Conservation (phyloP, 2,797 vertebrate genomes). For the Prunella strophiata region DNA sequence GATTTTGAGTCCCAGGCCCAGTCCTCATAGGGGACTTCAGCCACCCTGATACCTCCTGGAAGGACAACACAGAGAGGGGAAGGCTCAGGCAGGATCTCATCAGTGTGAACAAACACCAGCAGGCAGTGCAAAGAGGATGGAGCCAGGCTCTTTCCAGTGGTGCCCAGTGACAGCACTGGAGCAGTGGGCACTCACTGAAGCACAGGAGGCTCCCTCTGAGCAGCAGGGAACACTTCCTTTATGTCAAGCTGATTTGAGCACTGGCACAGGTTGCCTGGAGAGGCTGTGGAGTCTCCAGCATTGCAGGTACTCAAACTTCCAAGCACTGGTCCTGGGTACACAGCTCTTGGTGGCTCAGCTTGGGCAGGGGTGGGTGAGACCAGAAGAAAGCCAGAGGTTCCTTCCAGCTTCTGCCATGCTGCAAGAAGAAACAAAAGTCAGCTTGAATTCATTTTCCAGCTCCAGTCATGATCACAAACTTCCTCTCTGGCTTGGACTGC, state of each 20-base stretch:
- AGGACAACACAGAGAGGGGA: background rate
- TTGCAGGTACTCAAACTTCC: background rate
- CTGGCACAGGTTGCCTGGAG: background rate
- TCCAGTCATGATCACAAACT: background rate
- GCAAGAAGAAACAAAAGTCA: background rate
- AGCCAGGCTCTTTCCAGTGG: background rate
- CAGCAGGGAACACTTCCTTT: background rate
- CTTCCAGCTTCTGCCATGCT: background rate
- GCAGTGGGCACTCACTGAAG: background rate
- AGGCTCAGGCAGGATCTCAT: background rate
- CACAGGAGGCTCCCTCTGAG: background rate
- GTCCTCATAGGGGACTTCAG: background rate
- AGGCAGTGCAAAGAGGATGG: background rate
- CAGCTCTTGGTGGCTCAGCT: background rate
- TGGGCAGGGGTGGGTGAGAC: background rate
- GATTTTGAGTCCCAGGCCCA: background rate
- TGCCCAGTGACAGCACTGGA: background rate
- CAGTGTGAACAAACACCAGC: too few relatives aligned
- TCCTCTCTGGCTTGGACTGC: background rate
- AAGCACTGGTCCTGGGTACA: background rate
- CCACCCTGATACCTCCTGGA: background rate
- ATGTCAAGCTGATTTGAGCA: background rate
- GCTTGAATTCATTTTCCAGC: background rate
- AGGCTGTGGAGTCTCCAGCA: background rate
- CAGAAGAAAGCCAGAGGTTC: background rate